Percentiles rank a stretch among this genome's conserved stretches.
Conservation (phyloP, 1,140 invertebrate species). For the Portunus trituberculatus region DNA sequence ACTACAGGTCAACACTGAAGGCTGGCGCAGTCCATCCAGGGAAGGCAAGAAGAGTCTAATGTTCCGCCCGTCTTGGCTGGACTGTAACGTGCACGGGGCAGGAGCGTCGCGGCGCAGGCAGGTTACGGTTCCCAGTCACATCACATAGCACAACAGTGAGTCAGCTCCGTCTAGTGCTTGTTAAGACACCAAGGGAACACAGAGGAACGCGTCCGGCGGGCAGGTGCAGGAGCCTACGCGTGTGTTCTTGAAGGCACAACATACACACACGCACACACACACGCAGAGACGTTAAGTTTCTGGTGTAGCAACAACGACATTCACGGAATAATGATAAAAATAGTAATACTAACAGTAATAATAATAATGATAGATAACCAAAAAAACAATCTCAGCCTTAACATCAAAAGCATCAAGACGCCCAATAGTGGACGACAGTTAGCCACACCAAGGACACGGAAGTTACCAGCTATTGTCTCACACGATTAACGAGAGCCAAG, state of each 20-base stretch:
- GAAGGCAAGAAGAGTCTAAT: background rate
- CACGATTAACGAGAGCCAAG: background rate
- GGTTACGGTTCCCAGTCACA: background rate
- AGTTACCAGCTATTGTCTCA: background rate
- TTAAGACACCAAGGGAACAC: conserved; percentile 10
- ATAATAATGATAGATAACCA: background rate
- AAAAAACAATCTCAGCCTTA: background rate
- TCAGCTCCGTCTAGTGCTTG: background rate
- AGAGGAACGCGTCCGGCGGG: background rate
- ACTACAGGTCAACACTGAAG: background rate
- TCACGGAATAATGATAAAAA: background rate
- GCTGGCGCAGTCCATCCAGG: background rate
- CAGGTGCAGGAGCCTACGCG: background rate
- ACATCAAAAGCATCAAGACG: background rate
- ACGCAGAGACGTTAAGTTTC: background rate
- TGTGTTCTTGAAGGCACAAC: background rate
- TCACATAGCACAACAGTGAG: background rate
- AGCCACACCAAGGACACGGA: background rate
- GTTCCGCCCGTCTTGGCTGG: conserved; percentile 2
- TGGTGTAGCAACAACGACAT: background rate
- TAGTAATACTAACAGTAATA: too few species aligned
- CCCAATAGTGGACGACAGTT: background rate
- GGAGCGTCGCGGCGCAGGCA: background rate
- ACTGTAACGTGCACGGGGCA: background rate
- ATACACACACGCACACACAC: background rate